Evolutionary conservation across 2,888 invertebrate genomes (phyloP).

Genomic region (Gisinianus flammeolus): DNA sequence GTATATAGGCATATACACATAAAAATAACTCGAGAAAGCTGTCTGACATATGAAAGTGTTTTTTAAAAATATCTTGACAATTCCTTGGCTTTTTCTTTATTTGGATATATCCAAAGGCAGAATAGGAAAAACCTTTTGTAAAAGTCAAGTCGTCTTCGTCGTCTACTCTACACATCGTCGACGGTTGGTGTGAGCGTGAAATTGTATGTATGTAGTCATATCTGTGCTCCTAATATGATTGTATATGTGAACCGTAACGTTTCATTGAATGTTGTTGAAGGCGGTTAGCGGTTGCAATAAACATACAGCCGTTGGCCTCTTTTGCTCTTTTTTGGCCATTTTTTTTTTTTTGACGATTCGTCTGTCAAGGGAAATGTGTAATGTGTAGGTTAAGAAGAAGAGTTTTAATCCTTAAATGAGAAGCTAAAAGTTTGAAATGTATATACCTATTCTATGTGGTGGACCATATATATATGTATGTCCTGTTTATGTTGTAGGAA

Average conservation of each 20-base stretch:
- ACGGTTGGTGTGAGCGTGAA: background rate
- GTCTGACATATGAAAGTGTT: too few species aligned
- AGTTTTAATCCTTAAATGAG: background rate
- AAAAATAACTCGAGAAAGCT: too few species aligned
- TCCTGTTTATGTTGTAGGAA: too few species aligned
- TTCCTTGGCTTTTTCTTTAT: too few species aligned
- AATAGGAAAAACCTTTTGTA: too few species aligned
- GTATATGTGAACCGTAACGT: background rate
- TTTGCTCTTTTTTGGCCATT: background rate
- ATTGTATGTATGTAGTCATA: background rate
- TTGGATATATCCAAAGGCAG: too few species aligned
- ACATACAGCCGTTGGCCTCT: background rate
- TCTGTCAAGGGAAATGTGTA: background rate
- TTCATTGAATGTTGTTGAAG: background rate
- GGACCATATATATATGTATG: too few species aligned
- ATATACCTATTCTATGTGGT: too few species aligned
- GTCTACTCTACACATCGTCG: too few species aligned
- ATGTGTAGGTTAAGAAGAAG: background rate
- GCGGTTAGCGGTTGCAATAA: background rate
- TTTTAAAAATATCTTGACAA: too few species aligned
- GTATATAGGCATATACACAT: too few species aligned
- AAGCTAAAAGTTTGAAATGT: constrained; percentile 2
- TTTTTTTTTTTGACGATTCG: background rate
- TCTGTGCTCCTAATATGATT: background rate
- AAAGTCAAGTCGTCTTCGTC: too few species aligned